Conservation (phyloP, 2,888 invertebrate genomes). For the Drosophila mayaguana region DNA sequence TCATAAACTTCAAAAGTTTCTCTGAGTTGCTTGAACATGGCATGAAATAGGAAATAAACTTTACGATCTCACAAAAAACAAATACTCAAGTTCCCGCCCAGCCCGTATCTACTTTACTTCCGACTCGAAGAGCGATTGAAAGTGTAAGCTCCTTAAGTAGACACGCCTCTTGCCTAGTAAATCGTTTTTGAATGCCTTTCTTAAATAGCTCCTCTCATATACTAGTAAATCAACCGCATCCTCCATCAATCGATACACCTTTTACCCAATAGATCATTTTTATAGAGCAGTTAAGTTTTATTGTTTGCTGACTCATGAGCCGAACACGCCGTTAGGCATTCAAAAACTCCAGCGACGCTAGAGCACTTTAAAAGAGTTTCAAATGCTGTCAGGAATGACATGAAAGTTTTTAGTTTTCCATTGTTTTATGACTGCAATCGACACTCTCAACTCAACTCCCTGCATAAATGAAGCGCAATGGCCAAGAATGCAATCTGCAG, state of each 20-base stretch:
- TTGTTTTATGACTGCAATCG: slow-evolving; percentile 57
- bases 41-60: too few species aligned
- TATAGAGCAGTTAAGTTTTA: neutral
- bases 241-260: too few species aligned
- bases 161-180: neutral
- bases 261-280: neutral
- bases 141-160: neutral
- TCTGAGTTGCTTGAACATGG: neutral
- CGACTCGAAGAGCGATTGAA: neutral
- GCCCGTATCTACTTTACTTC: too few species aligned
- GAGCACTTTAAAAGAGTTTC: slow-evolving; percentile 17
- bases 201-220: neutral
- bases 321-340: slow-evolving; percentile 24
- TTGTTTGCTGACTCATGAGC: slow-evolving; percentile 25
- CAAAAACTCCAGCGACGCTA: neutral
- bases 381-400: slow-evolving; percentile 31
- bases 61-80: too few species aligned
- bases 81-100: neutral
- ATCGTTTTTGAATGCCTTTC: neutral
- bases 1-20: neutral
- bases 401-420: slow-evolving; percentile 24
- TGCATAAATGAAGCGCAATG: slow-evolving; percentile 30
- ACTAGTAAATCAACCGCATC: neutral
- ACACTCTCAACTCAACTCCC: slow-evolving; percentile 21
- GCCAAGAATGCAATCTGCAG: slow-evolving; percentile 30